Evolutionary conservation across 37 sponge, comb jelly and placozoan genomes (phyloP).

Genomic region (Ianthella basta): DNA sequence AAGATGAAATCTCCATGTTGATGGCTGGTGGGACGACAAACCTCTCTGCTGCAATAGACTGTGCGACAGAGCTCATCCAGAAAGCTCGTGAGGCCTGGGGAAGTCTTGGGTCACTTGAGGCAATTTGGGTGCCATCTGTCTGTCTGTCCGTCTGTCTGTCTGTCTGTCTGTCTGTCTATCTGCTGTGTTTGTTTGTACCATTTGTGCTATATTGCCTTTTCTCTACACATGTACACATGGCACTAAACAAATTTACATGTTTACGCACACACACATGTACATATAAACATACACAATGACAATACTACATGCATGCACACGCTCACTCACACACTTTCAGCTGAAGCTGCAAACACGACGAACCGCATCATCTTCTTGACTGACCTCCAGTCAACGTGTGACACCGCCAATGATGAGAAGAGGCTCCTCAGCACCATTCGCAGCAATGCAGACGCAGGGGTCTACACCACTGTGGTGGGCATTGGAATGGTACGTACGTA

Average conservation of each 20-base stretch:
- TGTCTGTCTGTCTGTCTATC: background rate
- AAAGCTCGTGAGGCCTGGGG: background rate
- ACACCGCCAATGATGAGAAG: constrained; percentile 54
- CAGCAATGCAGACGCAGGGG: constrained; percentile 36
- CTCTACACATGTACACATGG: background rate
- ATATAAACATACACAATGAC: background rate
- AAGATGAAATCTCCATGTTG: constrained; percentile 26
- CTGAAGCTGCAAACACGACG: constrained; percentile 27
- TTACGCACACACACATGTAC: background rate
- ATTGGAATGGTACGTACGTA: constrained; percentile 56
- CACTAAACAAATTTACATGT: background rate
- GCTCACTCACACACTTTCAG: background rate
- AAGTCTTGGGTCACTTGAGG: too few relatives aligned
- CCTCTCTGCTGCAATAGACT: constrained; percentile 32
- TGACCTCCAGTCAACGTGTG: constrained; percentile 51
- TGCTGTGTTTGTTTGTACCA: background rate
- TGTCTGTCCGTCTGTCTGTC: background rate
- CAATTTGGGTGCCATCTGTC: background rate
- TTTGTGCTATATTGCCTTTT: background rate
- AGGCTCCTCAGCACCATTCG: constrained; percentile 30
- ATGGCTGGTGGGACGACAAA: constrained; percentile 42
- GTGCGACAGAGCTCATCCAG: constrained; percentile 34
- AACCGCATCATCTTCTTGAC: constrained; percentile 63
- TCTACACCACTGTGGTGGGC: constrained; percentile 67
- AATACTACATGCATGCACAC: constrained; percentile 8